Evolutionary conservation across 2,797 vertebrate species (phyloP), one percentile per base, ranked within the genome.

Genomic region (Sphenopsis melanotis): DNA sequence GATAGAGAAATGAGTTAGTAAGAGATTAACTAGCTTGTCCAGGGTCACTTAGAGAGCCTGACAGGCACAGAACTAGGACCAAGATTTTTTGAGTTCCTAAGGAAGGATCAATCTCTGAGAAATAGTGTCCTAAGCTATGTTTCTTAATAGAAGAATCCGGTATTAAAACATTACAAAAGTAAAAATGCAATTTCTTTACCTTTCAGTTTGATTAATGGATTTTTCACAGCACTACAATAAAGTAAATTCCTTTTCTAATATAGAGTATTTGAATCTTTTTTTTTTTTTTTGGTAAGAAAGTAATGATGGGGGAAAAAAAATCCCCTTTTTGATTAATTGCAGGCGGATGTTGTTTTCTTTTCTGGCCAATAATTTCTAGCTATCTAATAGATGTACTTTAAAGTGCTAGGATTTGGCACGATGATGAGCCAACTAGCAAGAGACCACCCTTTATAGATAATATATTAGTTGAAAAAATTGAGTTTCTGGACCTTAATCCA

Each of bases 141-240:
- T 96, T 96, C 95, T 96, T 96, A 95, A 97, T 91, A 95, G 82
- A 92, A 93, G 57, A 85, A 71, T 77, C 63, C 91, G 2, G 0
- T 95, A 96, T 97, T 97, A 97, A 97, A 97, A 96, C 8, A 5
- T 96, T 97, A 89, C 55, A 91, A 44, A 96, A 95, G 71, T 91
- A 94, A 96, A 96, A 96, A 95, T 95, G 80, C 93, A 97, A 96
- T 97, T 96, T 96, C 90, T 90, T 95, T 96, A 87, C 94, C 96
- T 96, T 96, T 97, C 96, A 92, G 56, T 95, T 96, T 96, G 95
- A 97, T 96, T 87, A 96, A 96, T 96, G 85, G 85, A 89, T 95
- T 97, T 84, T 92, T 95, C 75, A 91, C 34, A 90, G 56, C 59
- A 59, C 20, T 89, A 80, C 80, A 95, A 87, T 76, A 95, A 94